phyloP scores from a whole-genome alignment of 2,797 vertebrate genomes.

The Lepus oiostolus region DNA sequence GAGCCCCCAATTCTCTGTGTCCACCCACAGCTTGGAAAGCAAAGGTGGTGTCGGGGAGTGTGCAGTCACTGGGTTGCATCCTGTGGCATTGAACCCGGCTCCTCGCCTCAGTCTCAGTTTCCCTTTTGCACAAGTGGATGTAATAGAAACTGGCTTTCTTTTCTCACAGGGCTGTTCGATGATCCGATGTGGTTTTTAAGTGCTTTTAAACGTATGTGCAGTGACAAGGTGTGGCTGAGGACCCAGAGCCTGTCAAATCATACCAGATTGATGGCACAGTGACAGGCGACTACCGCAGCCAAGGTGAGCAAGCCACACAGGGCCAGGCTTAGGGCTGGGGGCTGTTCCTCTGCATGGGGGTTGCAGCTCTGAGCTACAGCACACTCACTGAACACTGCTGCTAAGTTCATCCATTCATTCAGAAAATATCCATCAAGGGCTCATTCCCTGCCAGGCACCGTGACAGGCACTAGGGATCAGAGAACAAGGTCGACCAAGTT shows the following conservation, averaged over 20 bases:
- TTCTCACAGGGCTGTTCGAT: not conserved
- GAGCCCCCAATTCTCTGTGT: not conserved
- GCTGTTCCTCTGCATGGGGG: not conserved
- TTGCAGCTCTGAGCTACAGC: not conserved
- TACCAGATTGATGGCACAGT: not conserved
- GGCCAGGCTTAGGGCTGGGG: not conserved
- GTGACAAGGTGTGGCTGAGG: not conserved
- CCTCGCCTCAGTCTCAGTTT: conserved; percentile 18
- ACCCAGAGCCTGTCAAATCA: not conserved
- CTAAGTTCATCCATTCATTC: not conserved
- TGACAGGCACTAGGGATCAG: not conserved
- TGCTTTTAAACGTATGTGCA: not conserved
- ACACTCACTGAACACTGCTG: not conserved
- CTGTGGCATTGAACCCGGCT: not conserved
- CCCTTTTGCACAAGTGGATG: not conserved
- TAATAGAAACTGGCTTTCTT: conserved; percentile 13
- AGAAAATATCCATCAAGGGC: not conserved
- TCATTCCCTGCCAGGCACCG: not conserved
- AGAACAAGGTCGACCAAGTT: not conserved
- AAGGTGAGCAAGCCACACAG: not conserved
- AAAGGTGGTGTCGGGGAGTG: not conserved
- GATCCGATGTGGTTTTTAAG: not conserved
- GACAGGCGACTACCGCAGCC: not conserved
- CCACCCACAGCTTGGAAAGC: not conserved
- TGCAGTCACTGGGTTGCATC: not conserved